Base-by-base conservation (phyloP, 2,888 invertebrate genomes). In the Perizoma flavofasciatum region DNA sequence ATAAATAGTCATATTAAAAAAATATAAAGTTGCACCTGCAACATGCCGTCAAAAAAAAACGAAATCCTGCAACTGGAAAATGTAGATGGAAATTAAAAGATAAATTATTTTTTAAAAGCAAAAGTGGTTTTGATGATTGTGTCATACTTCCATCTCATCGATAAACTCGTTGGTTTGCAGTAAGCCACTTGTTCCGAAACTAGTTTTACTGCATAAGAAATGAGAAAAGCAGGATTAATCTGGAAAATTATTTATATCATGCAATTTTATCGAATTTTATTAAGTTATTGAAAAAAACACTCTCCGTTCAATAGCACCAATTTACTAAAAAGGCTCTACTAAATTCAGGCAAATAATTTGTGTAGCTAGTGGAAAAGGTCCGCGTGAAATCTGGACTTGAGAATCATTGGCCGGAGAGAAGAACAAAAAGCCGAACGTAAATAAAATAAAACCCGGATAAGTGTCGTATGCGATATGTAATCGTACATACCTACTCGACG, bases 111-210 rank as follows among this genome's bases (percentile, higher is more conserved):
- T 61, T 55, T 57, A 59, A 66, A 67, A 68, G 60, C 48, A 57
- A 55, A 65, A 63, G 62, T 54, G 59, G 61, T 48, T 65, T 55
- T 8, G 40, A 45, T 66, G 70, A 72, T 72, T 61, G 64, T 72
- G 66, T 65, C 69, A 69, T 50, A 63, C 51, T 68, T 59, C 66
- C 68, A 72, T 66, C 68, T 71, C 66, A 66, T 71, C 57, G 53
- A 70, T 55, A 70, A 70, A 69, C 70, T 66, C 62, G 61, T 63
- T 68, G 63, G 71, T 58, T 72, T 69, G 64, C 69, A 63, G 73
- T 72, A 78, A 67, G 73, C 61, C 67, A 68, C 66, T 74, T 59
- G 74, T 75, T 76, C 73, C 78, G 78, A 11, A 7, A 35, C 35
- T 48, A 35, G 34, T 48, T 48, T 35, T 37, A 48, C 6, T 6